These are phyloP conservation scores for Virgularia gustaviana DNA, from an alignment of 92 coral and sea anemone species.

Conservation along the genomic window DNA sequence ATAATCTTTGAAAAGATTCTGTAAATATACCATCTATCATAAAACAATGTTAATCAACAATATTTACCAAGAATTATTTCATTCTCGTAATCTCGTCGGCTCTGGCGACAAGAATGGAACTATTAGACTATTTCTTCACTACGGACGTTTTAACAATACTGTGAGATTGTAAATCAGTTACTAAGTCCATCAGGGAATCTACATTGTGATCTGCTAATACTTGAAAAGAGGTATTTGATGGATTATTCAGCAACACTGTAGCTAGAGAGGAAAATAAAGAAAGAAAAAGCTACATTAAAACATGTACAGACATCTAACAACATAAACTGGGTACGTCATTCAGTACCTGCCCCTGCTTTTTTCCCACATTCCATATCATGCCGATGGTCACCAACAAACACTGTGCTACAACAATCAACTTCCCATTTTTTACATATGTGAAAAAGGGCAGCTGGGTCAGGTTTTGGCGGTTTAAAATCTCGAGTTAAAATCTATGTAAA, in stretches of 20 bases:
- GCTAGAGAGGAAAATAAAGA: slow-evolving; percentile 46
- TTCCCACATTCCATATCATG: slow-evolving; percentile 74
- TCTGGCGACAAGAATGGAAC: no score
- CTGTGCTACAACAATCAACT: slow-evolving; percentile 61
- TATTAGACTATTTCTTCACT: no score
- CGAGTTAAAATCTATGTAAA: slow-evolving; percentile 65
- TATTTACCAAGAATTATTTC: background rate
- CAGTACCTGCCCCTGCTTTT: slow-evolving; percentile 76
- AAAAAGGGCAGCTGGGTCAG: slow-evolving; percentile 77
- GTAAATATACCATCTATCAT: no score
- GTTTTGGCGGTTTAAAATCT: slow-evolving; percentile 79
- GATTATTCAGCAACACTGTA: slow-evolving; percentile 71
- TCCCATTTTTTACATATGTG: slow-evolving; percentile 85
- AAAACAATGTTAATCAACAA: background rate
- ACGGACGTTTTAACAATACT: background rate
- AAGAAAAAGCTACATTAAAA: background rate
- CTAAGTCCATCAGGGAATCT: slow-evolving; percentile 67
- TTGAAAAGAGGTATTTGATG: slow-evolving; percentile 63
- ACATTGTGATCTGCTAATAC: slow-evolving; percentile 76
- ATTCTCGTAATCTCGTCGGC: no score
- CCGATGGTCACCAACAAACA: slow-evolving; percentile 84
- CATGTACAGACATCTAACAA: background rate
- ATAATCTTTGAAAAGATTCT: no score
- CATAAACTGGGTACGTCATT: background rate
- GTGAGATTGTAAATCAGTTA: slow-evolving; percentile 20